Evolutionary conservation across 2,797 vertebrate species (phyloP), one percentile per base, ranked within the genome.

Genomic region (Labeo calbasu): DNA sequence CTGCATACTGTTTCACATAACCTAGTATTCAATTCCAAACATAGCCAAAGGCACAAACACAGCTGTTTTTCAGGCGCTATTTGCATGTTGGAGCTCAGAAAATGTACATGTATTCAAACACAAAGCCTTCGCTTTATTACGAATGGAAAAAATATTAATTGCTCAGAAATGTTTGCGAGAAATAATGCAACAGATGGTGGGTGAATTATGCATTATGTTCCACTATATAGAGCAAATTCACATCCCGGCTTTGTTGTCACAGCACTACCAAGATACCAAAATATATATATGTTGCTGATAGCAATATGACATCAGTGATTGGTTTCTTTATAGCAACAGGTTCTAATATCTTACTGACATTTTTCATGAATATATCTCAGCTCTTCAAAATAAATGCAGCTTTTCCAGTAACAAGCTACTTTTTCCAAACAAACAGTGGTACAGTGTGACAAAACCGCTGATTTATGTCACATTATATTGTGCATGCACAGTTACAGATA

Each of bases 191-290:
- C 77, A 81, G 84, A 75, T 57, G 59, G 59, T 11, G 23, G 13
- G 59, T 85, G 51, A 85, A 75, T 80, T 81, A 85, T 81, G 70
- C 77, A 85, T 57, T 9, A 48, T 13, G 17, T 70, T 71, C 23
- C 75, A 77, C 73, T 77, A 84, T 78, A 77, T 32, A 48, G 61
- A 77, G 81, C 48, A 76, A 66, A 83, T 23, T 69, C 51, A 59
- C 65, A 70, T 68, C 46, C 19, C 19, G 10, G 36, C 59, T 46
- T 43, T 17, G 32, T 19, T 79, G 68, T n/a, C 53, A 59, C 21
- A 81, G 50, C 59, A 59, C 70, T 51, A 82, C 19, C 40, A 81
- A 59, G 3, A 82, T 21, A 5, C 4, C 28, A 72, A 55, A 51
- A 21, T 32, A 32, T 2, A 57, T 43, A 19, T 25, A 11, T 12